These are phyloP conservation scores for Thaumetopoea pityocampa DNA, from an alignment of 1,140 invertebrate genomes.

Conservation along the genomic window DNA sequence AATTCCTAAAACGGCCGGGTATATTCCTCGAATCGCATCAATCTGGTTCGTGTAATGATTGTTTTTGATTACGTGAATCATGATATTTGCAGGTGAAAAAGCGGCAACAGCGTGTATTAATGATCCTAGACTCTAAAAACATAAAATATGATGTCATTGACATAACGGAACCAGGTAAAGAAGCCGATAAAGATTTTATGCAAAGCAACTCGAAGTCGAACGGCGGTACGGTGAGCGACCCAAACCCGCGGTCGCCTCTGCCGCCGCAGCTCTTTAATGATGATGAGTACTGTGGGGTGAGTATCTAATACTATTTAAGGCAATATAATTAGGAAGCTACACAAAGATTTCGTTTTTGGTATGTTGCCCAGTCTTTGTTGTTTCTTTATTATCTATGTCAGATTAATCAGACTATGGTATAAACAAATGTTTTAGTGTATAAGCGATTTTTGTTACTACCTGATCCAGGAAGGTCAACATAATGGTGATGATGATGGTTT, in stretches of 20 bases:
- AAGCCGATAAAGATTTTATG: slow-evolving; percentile 94
- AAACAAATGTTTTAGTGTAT: too few relatives aligned
- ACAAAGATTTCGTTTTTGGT: slow-evolving; percentile 14
- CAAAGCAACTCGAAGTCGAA: slow-evolving; percentile 89
- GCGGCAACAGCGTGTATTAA: slow-evolving; percentile 91
- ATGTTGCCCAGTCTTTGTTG: slow-evolving; percentile 13
- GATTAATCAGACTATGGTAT: too few relatives aligned
- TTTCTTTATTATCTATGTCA: slow-evolving; percentile 4
- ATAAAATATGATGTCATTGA: slow-evolving; percentile 93
- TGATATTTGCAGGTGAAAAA: slow-evolving; percentile 89
- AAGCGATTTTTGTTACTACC: too few relatives aligned
- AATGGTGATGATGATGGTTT: too few relatives aligned
- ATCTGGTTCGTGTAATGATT: slow-evolving; percentile 55
- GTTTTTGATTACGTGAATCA: slow-evolving; percentile 53
- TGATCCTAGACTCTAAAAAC: slow-evolving; percentile 93
- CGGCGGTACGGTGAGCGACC: slow-evolving; percentile 81
- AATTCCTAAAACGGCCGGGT: slow-evolving; percentile 51
- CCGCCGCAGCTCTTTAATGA: slow-evolving; percentile 97
- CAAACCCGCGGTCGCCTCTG: slow-evolving; percentile 81
- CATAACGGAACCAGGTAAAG: slow-evolving; percentile 93
- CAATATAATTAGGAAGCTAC: not conserved
- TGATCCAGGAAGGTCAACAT: too few relatives aligned
- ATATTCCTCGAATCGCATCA: slow-evolving; percentile 40
- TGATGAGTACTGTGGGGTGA: slow-evolving; percentile 93
- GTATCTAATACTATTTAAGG: not conserved